Conservation (phyloP, 1,140 invertebrate genomes). For the Thaumetopoea pityocampa region DNA sequence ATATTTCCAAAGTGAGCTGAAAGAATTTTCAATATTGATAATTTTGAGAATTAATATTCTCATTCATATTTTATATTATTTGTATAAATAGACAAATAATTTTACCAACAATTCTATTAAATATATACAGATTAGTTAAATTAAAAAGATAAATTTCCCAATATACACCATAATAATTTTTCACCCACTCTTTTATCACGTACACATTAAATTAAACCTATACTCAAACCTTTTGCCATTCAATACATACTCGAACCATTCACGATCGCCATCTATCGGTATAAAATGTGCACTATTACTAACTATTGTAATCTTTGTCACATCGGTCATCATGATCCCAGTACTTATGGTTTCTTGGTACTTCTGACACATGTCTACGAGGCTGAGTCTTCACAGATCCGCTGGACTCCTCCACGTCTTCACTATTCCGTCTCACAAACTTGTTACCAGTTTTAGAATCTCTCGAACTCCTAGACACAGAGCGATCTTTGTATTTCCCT, state of each 20-base stretch:
- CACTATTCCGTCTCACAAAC: constrained; percentile 44
- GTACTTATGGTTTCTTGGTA: constrained; percentile 65
- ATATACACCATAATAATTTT: no score
- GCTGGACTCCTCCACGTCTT: constrained; percentile 20
- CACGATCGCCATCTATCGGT: constrained; percentile 2
- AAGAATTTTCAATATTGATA: no score
- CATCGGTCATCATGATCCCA: constrained; percentile 74
- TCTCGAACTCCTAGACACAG: constrained; percentile 32
- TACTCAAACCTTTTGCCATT: no score
- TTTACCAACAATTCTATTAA: no score
- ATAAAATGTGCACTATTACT: constrained; percentile 32
- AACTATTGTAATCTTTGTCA: constrained; percentile 71
- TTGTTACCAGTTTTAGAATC: constrained; percentile 28
- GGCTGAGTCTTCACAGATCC: constrained; percentile 37
- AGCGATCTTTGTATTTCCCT: constrained; percentile 28
- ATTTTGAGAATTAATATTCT: no score
- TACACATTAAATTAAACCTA: no score
- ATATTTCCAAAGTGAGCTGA: no score
- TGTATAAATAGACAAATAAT: no score
- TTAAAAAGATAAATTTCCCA: no score
- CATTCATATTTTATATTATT: no score
- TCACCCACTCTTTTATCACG: no score
- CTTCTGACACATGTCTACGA: constrained; percentile 62
- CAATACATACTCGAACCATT: not conserved
- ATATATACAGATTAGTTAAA: no score